Evolutionary conservation across 2,797 vertebrate species (phyloP), one percentile per base, ranked within the genome.

Genomic region (Momotus momota): DNA sequence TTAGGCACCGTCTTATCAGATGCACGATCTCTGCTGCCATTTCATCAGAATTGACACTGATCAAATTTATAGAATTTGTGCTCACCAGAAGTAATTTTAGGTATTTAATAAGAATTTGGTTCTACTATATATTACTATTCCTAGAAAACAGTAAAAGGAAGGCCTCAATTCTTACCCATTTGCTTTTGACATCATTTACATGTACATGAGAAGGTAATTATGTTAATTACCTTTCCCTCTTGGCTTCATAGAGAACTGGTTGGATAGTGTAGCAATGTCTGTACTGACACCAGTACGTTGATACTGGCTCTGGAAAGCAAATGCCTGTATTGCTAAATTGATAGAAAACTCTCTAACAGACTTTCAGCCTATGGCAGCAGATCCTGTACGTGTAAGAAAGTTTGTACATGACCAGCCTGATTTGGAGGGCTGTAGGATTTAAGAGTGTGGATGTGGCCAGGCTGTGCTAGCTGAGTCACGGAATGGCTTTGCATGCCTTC

Each of bases 331-430:
- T 38, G 23, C 10, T 74, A n/a, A 49, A 21, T 3, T 55, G 21
- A n/a, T 1, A 8, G 52, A 55, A 71, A 11, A 18, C 14, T 25
- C n/a, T 54, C 57, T 69, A 74, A 25, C 38, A 83, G n/a, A 49
- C 18, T 55, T 51, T 52, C 25, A 72, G 60, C 40, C 35, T 45
- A 26, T 19, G 48, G 22, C 61, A 81, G 71, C 52, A 87, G 27
- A 78, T 5, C 33, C 17, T 0, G 0, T 4, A 25, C 0, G 1
- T 2, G 7, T 6, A 26, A 46, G 40, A 46, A 67, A n/a, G 43
- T 27, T 70, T 67, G 7, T 10, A 6, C 48, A 4, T 7, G 46
- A 20, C 17, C 58, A 66, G 19, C 20, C 33, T 49, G 31, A 9
- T 72, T 57, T 57, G 31, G 19, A 48, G 33, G 12, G 27, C 38